phyloP scores from a whole-genome alignment of 2,797 vertebrate genomes.

The Lerista edwardsae region DNA sequence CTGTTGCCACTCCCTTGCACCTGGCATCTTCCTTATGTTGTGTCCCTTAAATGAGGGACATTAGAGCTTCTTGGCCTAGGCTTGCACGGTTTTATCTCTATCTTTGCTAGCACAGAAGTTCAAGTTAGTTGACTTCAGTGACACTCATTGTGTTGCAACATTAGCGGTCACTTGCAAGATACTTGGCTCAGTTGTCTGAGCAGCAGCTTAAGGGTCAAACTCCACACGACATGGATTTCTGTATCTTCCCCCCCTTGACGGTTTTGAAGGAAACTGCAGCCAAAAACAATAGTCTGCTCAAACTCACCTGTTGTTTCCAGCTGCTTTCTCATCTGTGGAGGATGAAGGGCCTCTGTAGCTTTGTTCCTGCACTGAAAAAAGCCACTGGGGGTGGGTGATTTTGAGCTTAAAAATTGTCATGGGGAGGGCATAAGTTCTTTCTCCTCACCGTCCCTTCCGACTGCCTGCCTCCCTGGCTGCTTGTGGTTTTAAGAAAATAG shows the following conservation, averaged over 20 bases:
- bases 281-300: not conserved
- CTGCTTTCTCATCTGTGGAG: not conserved
- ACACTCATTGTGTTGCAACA: not conserved
- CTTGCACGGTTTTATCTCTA: not conserved
- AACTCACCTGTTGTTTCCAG: not conserved
- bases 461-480: not conserved
- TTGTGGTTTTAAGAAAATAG: not conserved
- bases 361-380: not conserved
- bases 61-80: not conserved
- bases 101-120: not conserved
- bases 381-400: too few relatives aligned
- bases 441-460: not conserved
- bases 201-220: not conserved
- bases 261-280: not conserved
- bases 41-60: not conserved
- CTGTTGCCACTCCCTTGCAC: too few relatives aligned
- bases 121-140: not conserved
- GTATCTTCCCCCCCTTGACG: not conserved
- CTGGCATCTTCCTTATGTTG: not conserved
- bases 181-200: not conserved
- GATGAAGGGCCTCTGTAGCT: not conserved
- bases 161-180: not conserved
- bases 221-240: not conserved
- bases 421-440: too few relatives aligned
- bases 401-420: not conserved